A percentile compares a stretch with the other conserved stretches of the same genome.
These are phyloP conservation scores for Drosophila biarmipes DNA, from an alignment of 1,140 invertebrate genomes.

Conservation along the genomic window DNA sequence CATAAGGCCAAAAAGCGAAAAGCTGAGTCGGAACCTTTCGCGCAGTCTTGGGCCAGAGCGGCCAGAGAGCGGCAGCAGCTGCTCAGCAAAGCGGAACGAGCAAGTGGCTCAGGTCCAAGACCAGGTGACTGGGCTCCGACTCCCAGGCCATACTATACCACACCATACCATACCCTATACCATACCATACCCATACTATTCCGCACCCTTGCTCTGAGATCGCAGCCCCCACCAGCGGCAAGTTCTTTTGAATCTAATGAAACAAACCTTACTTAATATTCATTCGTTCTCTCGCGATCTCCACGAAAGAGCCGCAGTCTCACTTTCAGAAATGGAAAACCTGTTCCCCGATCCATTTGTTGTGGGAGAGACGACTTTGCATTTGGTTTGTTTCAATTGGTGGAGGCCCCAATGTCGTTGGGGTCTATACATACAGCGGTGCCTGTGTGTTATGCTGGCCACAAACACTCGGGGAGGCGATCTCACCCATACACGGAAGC, in stretches of 20 bases:
- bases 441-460: constrained; percentile 50
- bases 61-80: constrained; percentile 70
- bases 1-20: constrained; percentile 40
- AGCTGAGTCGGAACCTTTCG: constrained; percentile 67
- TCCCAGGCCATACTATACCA: constrained; percentile 6
- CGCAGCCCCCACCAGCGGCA: constrained; percentile 54
- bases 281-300: constrained; percentile 26
- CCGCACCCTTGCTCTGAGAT: not conserved
- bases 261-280: constrained; percentile 80
- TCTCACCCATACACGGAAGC: constrained; percentile 25
- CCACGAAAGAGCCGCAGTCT: constrained; percentile 20
- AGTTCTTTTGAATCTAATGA: constrained; percentile 79
- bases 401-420: constrained; percentile 60
- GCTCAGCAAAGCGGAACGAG: constrained; percentile 76
- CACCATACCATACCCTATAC: not conserved
- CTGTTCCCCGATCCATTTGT: constrained; percentile 72
- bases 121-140: constrained; percentile 31
- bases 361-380: constrained; percentile 80
- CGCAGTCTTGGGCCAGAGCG: constrained; percentile 66
- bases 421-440: constrained; percentile 26
- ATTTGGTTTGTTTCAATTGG: constrained; percentile 82
- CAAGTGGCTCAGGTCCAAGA: constrained; percentile 20
- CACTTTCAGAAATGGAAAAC: constrained; percentile 55
- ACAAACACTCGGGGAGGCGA: constrained; percentile 37
- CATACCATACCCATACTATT: not conserved